Evolutionary conservation across 2,888 invertebrate species (phyloP).

Genomic region (Cantharis rufa): DNA sequence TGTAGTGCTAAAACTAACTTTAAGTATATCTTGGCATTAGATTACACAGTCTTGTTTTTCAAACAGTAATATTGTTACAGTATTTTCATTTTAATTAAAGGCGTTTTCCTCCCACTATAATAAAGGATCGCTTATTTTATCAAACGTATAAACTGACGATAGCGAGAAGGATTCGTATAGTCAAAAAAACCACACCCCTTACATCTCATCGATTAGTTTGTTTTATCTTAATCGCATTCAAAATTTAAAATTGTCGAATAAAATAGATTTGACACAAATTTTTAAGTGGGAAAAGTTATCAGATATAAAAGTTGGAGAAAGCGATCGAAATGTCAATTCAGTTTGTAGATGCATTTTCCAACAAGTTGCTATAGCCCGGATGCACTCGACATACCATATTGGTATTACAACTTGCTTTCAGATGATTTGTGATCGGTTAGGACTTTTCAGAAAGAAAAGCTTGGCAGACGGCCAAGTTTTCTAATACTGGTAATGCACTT

Average conservation of each 20-base stretch:
- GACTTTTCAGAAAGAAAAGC: constrained; percentile 14
- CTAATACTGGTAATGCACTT: constrained; percentile 13
- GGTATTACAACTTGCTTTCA: constrained; percentile 18
- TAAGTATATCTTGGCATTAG: neutral
- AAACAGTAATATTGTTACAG: neutral
- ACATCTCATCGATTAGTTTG: neutral
- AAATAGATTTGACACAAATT: neutral
- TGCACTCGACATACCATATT: constrained; percentile 24
- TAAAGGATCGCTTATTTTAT: no score
- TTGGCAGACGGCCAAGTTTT: constrained; percentile 17
- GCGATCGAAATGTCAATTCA: constrained; percentile 11
- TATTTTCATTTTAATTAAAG: neutral
- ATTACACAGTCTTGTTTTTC: neutral
- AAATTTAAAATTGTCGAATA: neutral
- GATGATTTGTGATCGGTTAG: constrained; percentile 25
- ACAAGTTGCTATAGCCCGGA: constrained; percentile 16
- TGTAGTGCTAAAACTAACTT: neutral
- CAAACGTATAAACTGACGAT: neutral
- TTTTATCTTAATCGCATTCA: neutral
- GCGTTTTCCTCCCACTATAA: neutral
- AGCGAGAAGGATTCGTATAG: neutral
- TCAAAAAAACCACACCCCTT: neutral
- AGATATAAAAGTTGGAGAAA: neutral
- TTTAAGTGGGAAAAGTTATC: neutral
- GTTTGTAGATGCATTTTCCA: constrained; percentile 16